Conservation (phyloP, 1,140 invertebrate genomes). For the Ceratitis capitata region DNA sequence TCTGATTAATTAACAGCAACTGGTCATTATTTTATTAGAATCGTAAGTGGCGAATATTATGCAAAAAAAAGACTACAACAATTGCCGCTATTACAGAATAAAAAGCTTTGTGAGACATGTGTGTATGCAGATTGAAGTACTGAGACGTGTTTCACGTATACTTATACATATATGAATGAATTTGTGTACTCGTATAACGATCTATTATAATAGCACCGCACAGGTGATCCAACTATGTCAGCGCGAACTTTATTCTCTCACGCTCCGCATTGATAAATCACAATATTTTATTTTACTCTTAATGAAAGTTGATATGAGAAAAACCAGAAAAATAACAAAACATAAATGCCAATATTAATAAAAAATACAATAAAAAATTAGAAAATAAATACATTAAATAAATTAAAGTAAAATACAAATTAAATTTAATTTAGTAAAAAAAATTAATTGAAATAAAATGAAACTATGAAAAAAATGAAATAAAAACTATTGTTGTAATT, state of each 20-base stretch:
- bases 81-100: background rate
- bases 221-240: background rate
- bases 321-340: too few species aligned
- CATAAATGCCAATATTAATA: too few species aligned
- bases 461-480: too few species aligned
- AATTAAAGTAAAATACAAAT: too few species aligned
- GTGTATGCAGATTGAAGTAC: background rate
- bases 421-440: too few species aligned
- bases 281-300: too few species aligned
- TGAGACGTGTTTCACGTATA: background rate
- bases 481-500: too few species aligned
- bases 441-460: too few species aligned
- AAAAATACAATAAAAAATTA: too few species aligned
- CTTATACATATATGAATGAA: background rate
- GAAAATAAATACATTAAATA: too few species aligned
- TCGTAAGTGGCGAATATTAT: background rate
- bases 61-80: background rate
- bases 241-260: background rate
- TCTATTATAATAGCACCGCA: background rate
- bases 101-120: background rate
- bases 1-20: conserved; percentile 29
- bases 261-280: too few species aligned
- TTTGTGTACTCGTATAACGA: background rate
- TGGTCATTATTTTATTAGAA: conserved; percentile 32
- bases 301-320: too few species aligned